phyloP scores from a whole-genome alignment of 2,113 vertebrate genomes.

The Thoracochromis brauschi region DNA sequence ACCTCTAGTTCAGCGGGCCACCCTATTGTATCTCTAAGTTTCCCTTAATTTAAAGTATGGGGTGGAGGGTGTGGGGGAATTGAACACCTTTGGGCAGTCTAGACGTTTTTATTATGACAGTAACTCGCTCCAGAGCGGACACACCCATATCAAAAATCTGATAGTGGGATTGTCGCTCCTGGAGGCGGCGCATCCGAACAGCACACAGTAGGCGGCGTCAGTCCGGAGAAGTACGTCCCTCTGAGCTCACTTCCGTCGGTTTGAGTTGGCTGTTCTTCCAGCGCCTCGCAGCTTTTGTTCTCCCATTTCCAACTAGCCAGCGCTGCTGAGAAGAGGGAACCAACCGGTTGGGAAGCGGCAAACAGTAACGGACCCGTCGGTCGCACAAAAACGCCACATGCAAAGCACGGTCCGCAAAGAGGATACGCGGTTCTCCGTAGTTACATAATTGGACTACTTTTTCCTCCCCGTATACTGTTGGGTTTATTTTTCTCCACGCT shows the following conservation, averaged over 20 bases:
- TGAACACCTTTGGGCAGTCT: background rate
- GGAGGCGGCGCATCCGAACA: background rate
- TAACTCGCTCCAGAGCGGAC: background rate
- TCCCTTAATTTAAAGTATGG: background rate
- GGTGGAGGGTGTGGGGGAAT: background rate
- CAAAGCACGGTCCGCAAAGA: slow-evolving; percentile 10
- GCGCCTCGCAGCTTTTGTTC: slow-evolving; percentile 54
- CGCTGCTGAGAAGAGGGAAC: background rate
- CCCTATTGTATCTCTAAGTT: background rate
- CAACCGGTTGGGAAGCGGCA: background rate
- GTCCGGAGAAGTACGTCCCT: slow-evolving; percentile 13
- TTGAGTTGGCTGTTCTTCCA: background rate
- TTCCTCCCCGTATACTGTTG: slow-evolving; percentile 6
- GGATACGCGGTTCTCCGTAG: slow-evolving; percentile 26
- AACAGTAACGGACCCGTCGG: slow-evolving; percentile 1
- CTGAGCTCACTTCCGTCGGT: slow-evolving; percentile 65
- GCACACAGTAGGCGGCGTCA: slow-evolving; percentile 49
- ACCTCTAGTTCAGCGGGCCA: background rate
- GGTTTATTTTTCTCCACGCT: background rate
- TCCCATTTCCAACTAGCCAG: slow-evolving; percentile 50
- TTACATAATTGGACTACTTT: slow-evolving; percentile 60
- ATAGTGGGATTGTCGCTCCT: background rate
- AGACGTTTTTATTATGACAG: background rate
- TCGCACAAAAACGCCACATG: slow-evolving; percentile 30
- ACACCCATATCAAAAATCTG: background rate